Base-by-base conservation (phyloP, 2,113 vertebrate species). In the Tringa solitaria region DNA sequence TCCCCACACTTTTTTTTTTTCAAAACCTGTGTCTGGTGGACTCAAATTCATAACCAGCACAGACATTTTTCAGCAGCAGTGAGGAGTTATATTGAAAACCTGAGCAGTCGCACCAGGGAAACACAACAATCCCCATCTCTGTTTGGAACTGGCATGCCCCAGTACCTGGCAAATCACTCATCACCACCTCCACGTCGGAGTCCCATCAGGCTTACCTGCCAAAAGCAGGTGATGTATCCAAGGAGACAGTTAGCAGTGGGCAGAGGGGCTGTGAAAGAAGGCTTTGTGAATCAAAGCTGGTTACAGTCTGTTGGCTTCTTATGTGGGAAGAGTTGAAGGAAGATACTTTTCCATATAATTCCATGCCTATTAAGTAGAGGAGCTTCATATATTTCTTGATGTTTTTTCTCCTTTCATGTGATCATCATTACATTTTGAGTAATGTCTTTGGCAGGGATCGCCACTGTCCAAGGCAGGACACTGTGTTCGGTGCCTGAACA, bases 321-420 rank as follows among this genome's bases (percentile, higher is more conserved):
- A 17, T 12, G 50, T 69, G 67, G 70, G 30, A 83, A 41, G 37
- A 18, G 30, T 15, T 59, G 39, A 83, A 90, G 91, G 86, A 59
- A 64, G 35, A 37, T 21, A 6, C 11, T 39, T 78, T 75, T 35
- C 45, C 54, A 27, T 69, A 9, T 14, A 48, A 22, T 39, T 64
- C 67, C 68, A 56, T 0, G 2, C 4, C 0, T 56, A 32, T n/a
- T 61, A 61, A 2, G 1, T 32, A 54, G 50, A 48, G 73, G 24
- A 63, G 10, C 24, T 60, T 54, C 12, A 16, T 18, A 0, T 22
- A 37, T 53, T 86, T 67, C 10, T 22, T 57, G 45, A 22, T 0
- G 4, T 27, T 81, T 35, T 61, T 14, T 16, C 46, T 61, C 27
- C 46, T 91, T 27, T 28, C 3, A 3, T 8, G 37, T 3, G 5